A percentile compares a stretch with the other conserved stretches of the same genome.
Conservation (phyloP, 1,140 invertebrate species). For the Pogonomyrmex barbatus region DNA sequence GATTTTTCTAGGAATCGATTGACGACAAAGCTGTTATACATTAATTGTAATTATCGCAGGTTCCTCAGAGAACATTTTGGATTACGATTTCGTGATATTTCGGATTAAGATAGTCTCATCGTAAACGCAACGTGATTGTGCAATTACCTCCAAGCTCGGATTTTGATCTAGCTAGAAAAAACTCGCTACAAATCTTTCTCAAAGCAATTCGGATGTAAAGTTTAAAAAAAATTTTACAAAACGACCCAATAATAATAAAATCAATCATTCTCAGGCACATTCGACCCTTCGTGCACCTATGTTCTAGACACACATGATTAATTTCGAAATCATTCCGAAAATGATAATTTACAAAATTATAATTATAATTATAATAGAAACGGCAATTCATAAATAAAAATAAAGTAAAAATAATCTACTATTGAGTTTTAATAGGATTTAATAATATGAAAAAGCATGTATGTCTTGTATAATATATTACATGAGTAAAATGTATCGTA, state of each 20-base stretch:
- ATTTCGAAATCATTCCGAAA: neutral
- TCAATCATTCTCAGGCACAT: slow-evolving; percentile 44
- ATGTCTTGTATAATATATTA: slow-evolving; percentile 20
- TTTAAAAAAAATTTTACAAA: slow-evolving; percentile 45
- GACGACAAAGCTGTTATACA: slow-evolving; percentile 66
- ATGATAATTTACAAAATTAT: slow-evolving; percentile 4
- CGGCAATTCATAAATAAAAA: slow-evolving; percentile 5
- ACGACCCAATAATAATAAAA: no score
- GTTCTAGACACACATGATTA: neutral
- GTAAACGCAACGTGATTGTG: slow-evolving; percentile 62
- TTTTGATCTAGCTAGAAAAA: slow-evolving; percentile 28
- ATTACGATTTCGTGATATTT: slow-evolving; percentile 45
- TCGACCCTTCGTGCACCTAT: slow-evolving; percentile 12
- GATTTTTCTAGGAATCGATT: slow-evolving; percentile 61
- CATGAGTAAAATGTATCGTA: slow-evolving; percentile 21
- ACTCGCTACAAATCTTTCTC: slow-evolving; percentile 1
- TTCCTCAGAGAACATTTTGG: slow-evolving; percentile 45
- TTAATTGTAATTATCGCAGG: slow-evolving; percentile 57
- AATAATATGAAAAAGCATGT: neutral
- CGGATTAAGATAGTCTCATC: slow-evolving; percentile 51
- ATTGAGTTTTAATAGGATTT: slow-evolving; percentile 18
- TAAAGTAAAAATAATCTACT: slow-evolving; percentile 4
- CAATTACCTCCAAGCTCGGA: slow-evolving; percentile 60
- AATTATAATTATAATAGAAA: neutral
- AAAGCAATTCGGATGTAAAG: slow-evolving; percentile 33